Evolutionary conservation across 2,797 vertebrate species (phyloP).

Genomic region (Galago senegalensis): DNA sequence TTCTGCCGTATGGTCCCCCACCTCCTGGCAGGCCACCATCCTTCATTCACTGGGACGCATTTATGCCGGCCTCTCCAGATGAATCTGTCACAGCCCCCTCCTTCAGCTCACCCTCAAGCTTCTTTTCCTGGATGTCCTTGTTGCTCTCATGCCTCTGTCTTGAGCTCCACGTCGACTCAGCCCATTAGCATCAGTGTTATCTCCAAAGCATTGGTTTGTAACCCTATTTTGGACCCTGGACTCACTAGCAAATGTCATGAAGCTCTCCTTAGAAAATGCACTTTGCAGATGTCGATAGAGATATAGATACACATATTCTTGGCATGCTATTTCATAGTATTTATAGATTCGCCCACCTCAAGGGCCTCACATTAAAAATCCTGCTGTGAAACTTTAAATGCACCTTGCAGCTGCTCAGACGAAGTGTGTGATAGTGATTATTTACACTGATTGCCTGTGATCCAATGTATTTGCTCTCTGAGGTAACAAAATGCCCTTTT

Average conservation of each 20-base stretch:
- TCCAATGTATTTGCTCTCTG: background rate
- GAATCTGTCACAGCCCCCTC: background rate
- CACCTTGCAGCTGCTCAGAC: background rate
- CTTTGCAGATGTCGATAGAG: background rate
- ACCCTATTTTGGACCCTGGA: background rate
- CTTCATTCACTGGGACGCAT: background rate
- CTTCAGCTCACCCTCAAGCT: background rate
- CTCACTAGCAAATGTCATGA: background rate
- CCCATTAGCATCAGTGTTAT: background rate
- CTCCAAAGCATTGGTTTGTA: background rate
- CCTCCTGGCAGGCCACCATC: background rate
- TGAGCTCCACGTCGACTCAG: background rate
- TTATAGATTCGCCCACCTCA: background rate
- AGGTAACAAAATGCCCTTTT: background rate
- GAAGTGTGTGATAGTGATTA: background rate
- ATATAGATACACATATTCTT: background rate
- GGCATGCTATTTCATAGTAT: background rate
- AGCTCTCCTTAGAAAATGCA: background rate
- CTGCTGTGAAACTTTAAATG: background rate
- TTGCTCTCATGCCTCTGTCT: background rate
- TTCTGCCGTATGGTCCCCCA: background rate
- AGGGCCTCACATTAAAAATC: conserved; percentile 5
- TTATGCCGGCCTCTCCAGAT: background rate
- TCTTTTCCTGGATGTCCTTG: background rate
- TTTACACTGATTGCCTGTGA: conserved; percentile 28